A percentile compares a stretch with the other conserved stretches of the same genome.
phyloP scores from a whole-genome alignment of 2,888 invertebrate species.

The Lucinisca nassula region DNA sequence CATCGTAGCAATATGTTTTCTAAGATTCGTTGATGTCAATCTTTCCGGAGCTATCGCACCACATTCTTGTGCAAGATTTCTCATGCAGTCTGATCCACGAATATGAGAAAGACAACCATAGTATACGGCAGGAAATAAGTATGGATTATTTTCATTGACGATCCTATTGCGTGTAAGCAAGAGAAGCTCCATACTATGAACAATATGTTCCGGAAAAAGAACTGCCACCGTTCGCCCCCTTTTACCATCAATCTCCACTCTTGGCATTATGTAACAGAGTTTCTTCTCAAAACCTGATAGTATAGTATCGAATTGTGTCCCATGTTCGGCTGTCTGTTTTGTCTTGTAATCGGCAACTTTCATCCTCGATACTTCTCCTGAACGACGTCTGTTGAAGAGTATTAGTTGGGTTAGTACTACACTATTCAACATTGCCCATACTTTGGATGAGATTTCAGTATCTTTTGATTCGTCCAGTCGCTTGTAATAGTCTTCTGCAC shows the following conservation, averaged over 20 bases:
- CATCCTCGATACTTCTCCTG: slow-evolving; percentile 24
- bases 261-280: background rate
- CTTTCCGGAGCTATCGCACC: background rate
- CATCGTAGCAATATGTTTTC: slow-evolving; percentile 36
- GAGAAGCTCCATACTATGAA: background rate
- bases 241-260: slow-evolving; percentile 18
- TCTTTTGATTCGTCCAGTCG: background rate
- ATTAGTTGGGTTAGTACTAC: slow-evolving; percentile 4
- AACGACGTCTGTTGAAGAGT: slow-evolving; percentile 20
- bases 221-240: slow-evolving; percentile 12
- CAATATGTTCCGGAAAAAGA: background rate
- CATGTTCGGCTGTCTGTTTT: background rate
- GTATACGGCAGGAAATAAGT: background rate
- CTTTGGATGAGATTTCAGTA: background rate
- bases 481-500: background rate
- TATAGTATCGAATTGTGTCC: background rate
- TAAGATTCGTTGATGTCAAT: slow-evolving; percentile 12
- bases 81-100: background rate
- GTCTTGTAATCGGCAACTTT: background rate
- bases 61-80: background rate
- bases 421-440: background rate
- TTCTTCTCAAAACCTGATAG: background rate
- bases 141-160: background rate
- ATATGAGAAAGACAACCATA: background rate
- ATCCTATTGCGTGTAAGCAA: background rate